Percentiles rank a stretch among this genome's conserved stretches.
Evolutionary conservation across 2,113 vertebrate species (phyloP).

Genomic region (Anhinga rufa): DNA sequence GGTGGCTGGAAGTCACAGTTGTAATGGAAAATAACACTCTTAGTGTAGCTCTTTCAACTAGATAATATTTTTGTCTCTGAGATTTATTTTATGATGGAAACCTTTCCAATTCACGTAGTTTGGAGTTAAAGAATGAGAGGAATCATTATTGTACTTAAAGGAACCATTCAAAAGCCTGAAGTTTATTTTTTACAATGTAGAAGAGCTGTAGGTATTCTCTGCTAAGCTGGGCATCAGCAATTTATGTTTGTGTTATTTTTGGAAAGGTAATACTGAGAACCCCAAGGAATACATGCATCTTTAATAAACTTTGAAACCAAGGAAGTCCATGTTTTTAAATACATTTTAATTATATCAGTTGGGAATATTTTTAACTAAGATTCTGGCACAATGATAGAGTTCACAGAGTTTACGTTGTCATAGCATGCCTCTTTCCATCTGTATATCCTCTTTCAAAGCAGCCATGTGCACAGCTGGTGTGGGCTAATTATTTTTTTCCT

Average conservation of each 20-base stretch:
- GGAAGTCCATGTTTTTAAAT: neutral
- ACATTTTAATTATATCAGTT: neutral
- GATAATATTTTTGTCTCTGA: neutral
- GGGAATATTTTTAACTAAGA: neutral
- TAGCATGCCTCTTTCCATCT: neutral
- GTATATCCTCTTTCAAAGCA: neutral
- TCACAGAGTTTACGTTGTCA: slow-evolving; percentile 6
- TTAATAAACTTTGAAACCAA: neutral
- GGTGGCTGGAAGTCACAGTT: neutral
- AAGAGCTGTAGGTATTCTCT: neutral
- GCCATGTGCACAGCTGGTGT: slow-evolving; percentile 37
- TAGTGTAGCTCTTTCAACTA: neutral
- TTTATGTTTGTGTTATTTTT: neutral
- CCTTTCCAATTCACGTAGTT: neutral
- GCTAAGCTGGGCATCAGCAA: neutral
- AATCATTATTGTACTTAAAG: neutral
- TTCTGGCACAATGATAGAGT: neutral
- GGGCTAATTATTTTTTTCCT: slow-evolving; percentile 3
- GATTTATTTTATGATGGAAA: neutral
- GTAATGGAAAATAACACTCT: neutral
- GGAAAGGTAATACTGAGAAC: neutral
- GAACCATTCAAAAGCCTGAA: neutral
- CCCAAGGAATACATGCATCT: neutral
- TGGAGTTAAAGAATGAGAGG: neutral
- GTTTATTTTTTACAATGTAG: neutral